phyloP scores from a whole-genome alignment of 2,888 invertebrate species.

The Arctia plantaginis region DNA sequence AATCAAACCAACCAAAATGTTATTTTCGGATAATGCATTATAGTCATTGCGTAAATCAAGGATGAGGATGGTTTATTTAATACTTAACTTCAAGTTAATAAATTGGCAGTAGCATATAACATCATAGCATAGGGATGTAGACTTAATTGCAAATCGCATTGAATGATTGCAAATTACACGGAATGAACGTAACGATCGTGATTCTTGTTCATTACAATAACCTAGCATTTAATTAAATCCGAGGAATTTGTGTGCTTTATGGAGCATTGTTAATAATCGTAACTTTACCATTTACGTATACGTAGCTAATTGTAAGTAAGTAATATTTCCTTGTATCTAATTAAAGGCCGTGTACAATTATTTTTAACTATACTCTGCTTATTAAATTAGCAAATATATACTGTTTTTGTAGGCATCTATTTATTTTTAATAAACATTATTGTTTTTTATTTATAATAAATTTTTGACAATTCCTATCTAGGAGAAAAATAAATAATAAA shows the following conservation, averaged over 20 bases:
- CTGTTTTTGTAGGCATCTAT: too few relatives aligned
- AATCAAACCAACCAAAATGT: too few relatives aligned
- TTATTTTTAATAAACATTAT: not conserved
- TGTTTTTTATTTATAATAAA: too few relatives aligned
- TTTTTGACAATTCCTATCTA: too few relatives aligned
- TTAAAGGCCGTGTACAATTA: constrained; percentile 4
- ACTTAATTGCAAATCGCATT: constrained; percentile 79
- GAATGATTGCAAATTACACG: constrained; percentile 79
- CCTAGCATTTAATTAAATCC: constrained; percentile 78
- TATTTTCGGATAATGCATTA: too few relatives aligned
- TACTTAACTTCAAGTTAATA: too few relatives aligned
- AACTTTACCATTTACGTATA: constrained; percentile 32
- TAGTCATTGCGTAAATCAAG: too few relatives aligned
- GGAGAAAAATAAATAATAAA: too few relatives aligned
- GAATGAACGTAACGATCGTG: constrained; percentile 68
- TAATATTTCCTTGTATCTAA: constrained; percentile 9
- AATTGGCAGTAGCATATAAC: constrained; percentile 5
- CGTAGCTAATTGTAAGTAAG: constrained; percentile 7
- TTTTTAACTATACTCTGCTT: not conserved
- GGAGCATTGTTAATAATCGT: constrained; percentile 60
- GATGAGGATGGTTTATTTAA: too few relatives aligned
- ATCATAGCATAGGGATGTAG: constrained; percentile 61
- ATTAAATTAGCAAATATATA: not conserved
- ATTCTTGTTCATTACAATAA: constrained; percentile 81
- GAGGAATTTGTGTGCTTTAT: constrained; percentile 41